A percentile compares a stretch with the other conserved stretches of the same genome.
These are phyloP conservation scores for Bathynomus jamesi DNA, from an alignment of 1,140 invertebrate species.

Conservation along the genomic window DNA sequence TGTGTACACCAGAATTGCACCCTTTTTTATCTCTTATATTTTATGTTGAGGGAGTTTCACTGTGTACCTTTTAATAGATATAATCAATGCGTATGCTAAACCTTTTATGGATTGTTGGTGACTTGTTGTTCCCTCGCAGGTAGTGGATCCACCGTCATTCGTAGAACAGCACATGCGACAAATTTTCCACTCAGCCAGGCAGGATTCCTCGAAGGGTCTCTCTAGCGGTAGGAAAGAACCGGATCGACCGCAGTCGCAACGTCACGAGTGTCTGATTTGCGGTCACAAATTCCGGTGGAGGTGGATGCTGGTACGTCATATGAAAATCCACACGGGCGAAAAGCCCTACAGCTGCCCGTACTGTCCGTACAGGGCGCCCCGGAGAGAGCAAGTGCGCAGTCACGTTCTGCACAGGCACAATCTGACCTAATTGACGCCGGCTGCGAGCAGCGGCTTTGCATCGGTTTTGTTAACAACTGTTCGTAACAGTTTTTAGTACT, in stretches of 20 bases:
- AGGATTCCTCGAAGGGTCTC: too few species aligned
- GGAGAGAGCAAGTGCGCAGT: slow-evolving; percentile 34
- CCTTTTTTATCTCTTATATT: too few species aligned
- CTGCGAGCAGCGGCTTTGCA: neutral
- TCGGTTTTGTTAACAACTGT: neutral
- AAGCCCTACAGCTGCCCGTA: slow-evolving; percentile 44
- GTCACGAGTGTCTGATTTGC: slow-evolving; percentile 27
- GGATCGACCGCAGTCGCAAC: neutral
- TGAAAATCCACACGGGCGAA: slow-evolving; percentile 51
- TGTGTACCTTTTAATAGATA: too few species aligned
- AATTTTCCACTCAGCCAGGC: too few species aligned
- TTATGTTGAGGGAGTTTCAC: too few species aligned
- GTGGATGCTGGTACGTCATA: slow-evolving; percentile 41
- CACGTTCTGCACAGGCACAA: slow-evolving; percentile 31
- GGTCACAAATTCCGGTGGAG: slow-evolving; percentile 33
- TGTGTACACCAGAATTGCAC: too few species aligned
- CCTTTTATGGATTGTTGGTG: neutral
- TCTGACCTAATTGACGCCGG: neutral
- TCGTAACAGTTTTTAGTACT: neutral
- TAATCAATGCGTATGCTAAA: too few species aligned
- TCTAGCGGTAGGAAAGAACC: too few species aligned
- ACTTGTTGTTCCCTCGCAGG: neutral
- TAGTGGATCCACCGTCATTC: neutral
- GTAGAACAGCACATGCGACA: too few species aligned
- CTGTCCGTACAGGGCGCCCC: slow-evolving; percentile 41